phyloP scores from a whole-genome alignment of 35 echinoderm and acorn worm genomes.

The Eucidaris tribuloides region DNA sequence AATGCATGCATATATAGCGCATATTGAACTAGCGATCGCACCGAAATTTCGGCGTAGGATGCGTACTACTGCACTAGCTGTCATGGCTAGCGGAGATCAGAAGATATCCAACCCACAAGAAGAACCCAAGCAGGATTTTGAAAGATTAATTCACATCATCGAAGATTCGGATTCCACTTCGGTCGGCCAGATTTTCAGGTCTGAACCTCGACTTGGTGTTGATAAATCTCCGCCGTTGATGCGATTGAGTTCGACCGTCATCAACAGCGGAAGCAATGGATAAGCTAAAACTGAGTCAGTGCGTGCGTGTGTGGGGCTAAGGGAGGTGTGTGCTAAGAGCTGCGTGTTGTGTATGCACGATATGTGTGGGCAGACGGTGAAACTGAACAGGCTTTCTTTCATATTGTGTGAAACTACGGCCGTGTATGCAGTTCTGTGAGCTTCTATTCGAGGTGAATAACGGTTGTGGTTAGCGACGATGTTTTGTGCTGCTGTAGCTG shows the following conservation, averaged over 20 bases:
- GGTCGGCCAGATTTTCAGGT: constrained; percentile 96
- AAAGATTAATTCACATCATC: constrained; percentile 74
- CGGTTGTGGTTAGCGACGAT: not conserved
- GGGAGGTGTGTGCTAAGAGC: not conserved
- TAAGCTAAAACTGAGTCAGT: not conserved
- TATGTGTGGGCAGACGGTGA: not conserved
- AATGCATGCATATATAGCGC: no score
- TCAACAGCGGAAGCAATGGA: not conserved
- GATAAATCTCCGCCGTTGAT: not conserved
- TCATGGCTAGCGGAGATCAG: not conserved
- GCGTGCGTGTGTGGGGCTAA: constrained; percentile 19
- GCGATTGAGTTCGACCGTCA: not conserved
- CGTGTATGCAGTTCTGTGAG: not conserved
- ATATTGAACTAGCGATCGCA: no score
- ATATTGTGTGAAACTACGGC: no score
- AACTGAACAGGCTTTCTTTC: not conserved
- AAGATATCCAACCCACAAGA: not conserved
- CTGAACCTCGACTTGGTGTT: not conserved
- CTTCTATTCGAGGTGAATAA: not conserved
- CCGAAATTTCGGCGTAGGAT: no score
- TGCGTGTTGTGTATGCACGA: not conserved
- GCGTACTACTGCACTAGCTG: no score
- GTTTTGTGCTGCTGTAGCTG: constrained; percentile 1
- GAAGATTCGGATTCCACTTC: constrained; percentile 96
- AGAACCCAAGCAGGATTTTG: constrained; percentile 42